phyloP scores from a whole-genome alignment of 2,888 invertebrate genomes.

The Nemoura dubitans region DNA sequence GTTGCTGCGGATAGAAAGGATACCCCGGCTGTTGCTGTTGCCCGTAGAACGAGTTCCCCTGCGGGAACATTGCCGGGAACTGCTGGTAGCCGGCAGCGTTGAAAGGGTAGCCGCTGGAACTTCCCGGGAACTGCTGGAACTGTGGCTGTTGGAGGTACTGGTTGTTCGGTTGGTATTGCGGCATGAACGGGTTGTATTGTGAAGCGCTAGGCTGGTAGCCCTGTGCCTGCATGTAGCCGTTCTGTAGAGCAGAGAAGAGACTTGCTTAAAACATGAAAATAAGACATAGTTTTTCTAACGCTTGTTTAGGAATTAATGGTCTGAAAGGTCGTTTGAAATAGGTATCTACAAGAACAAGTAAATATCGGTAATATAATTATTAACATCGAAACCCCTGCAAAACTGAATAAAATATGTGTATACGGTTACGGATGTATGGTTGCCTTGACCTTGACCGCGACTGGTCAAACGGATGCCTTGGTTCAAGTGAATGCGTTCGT shows the following conservation, averaged over 20 bases:
- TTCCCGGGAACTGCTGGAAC: neutral
- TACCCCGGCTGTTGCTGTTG: neutral
- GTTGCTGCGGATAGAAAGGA: neutral
- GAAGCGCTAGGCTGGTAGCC: neutral
- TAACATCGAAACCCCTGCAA: no score
- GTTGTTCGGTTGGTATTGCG: constrained; percentile 1
- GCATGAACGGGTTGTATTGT: constrained; percentile 24
- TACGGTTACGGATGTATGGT: neutral
- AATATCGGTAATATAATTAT: no score
- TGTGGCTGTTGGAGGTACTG: constrained; percentile 24
- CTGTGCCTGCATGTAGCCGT: constrained; percentile 37
- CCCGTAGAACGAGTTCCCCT: neutral
- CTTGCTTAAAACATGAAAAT: no score
- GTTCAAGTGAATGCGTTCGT: no score
- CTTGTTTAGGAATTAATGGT: no score
- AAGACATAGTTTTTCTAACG: no score
- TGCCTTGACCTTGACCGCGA: no score
- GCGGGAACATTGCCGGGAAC: neutral
- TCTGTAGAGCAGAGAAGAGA: neutral
- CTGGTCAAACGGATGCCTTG: no score
- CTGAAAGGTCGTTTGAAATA: no score
- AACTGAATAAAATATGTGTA: no score
- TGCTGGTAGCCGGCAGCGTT: constrained; percentile 8
- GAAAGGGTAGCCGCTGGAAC: constrained; percentile 21
- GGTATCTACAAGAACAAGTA: no score